These are phyloP conservation scores for Pseudomugil gertrudae DNA, from an alignment of 2,797 vertebrate genomes.

Conservation along the genomic window DNA sequence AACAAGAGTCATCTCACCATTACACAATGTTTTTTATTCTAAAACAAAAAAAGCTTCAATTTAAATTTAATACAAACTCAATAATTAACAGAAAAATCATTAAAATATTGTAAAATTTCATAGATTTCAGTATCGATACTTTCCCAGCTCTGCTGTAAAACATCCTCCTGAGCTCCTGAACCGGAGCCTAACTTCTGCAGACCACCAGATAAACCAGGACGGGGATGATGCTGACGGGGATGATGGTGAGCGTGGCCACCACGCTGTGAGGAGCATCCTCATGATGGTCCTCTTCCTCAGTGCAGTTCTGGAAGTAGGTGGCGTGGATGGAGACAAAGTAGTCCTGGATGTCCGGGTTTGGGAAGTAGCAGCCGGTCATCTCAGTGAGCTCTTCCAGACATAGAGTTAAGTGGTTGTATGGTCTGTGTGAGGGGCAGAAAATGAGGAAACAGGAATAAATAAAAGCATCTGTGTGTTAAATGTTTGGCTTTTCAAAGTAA, in stretches of 20 bases:
- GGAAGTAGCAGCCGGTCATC: slow-evolving; percentile 1
- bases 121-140: too few relatives aligned
- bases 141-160: too few relatives aligned
- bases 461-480: background rate
- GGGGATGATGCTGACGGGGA: slow-evolving; percentile 75
- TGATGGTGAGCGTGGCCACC: slow-evolving; percentile 71
- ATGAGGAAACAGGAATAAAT: background rate
- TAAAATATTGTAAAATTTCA: too few relatives aligned
- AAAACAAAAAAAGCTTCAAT: too few relatives aligned
- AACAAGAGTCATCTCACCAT: too few relatives aligned
- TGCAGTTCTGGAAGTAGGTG: slow-evolving; percentile 70
- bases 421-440: slow-evolving; percentile 43
- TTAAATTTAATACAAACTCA: too few relatives aligned
- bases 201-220: slow-evolving; percentile 72
- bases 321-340: slow-evolving; percentile 72
- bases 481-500: background rate
- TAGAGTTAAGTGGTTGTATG: slow-evolving; percentile 26
- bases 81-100: too few relatives aligned
- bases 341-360: slow-evolving; percentile 64
- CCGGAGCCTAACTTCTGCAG: slow-evolving; percentile 58
- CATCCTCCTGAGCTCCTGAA: too few relatives aligned
- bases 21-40: too few relatives aligned
- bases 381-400: background rate
- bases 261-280: slow-evolving; percentile 62
- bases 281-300: background rate